phyloP scores from a whole-genome alignment of 2,113 vertebrate species.

The Onychostruthus taczanowskii region DNA sequence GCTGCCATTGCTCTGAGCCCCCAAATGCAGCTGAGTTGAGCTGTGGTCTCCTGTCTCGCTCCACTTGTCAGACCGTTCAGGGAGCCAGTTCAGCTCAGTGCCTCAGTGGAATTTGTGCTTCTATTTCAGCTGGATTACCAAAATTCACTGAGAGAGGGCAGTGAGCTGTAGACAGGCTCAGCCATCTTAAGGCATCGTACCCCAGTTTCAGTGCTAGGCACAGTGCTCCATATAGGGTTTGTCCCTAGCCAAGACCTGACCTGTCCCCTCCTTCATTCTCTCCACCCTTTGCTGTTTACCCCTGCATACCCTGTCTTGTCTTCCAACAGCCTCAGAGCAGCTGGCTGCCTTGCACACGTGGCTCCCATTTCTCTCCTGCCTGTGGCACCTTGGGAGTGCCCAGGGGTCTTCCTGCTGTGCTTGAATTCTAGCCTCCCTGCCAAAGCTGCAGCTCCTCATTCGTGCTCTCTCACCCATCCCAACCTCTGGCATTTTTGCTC shows the following conservation, averaged over 20 bases:
- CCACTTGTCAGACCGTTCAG: not conserved
- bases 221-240: not conserved
- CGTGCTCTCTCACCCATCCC: conserved; percentile 41
- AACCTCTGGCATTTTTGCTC: conserved; percentile 61
- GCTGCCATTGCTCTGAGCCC: not conserved
- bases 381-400: conserved; percentile 30
- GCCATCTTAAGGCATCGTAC: not conserved
- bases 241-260: not conserved
- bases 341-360: conserved; percentile 19
- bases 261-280: not conserved
- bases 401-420: conserved; percentile 13
- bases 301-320: not conserved
- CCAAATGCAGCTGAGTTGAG: not conserved
- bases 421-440: conserved; percentile 1
- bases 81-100: not conserved
- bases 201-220: not conserved
- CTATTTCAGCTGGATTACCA: not conserved
- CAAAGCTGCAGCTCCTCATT: conserved; percentile 24
- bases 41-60: not conserved
- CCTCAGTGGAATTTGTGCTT: not conserved
- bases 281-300: not conserved
- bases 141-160: not conserved
- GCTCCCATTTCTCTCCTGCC: conserved; percentile 39
- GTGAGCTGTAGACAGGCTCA: not conserved
- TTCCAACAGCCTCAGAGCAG: conserved; percentile 22